Conservation (phyloP, 2,888 invertebrate genomes). For the Sturmia bella region DNA sequence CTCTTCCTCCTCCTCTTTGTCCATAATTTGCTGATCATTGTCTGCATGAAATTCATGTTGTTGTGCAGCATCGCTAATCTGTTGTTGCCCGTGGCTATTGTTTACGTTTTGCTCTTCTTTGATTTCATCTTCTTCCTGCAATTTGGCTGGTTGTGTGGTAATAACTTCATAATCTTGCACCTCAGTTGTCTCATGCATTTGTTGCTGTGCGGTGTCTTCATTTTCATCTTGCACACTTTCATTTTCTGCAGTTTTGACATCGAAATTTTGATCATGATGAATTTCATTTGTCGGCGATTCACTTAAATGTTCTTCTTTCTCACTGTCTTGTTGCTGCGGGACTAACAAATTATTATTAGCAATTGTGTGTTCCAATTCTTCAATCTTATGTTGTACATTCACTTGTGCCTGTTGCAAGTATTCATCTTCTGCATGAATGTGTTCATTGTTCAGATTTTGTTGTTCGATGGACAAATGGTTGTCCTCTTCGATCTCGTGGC, state of each 20-base stretch:
- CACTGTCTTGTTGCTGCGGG: conserved; percentile 24
- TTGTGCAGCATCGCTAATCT: neutral
- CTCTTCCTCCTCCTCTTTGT: too few species aligned
- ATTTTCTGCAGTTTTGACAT: conserved; percentile 54
- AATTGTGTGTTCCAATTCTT: conserved; percentile 25
- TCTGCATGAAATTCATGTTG: conserved; percentile 3
- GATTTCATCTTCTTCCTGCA: conserved; percentile 26
- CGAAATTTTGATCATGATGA: conserved; percentile 36
- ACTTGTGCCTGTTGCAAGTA: neutral
- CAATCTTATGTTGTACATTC: conserved; percentile 2
- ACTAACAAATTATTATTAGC: too few species aligned
- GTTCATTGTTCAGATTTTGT: conserved; percentile 2
- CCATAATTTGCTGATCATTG: conserved; percentile 9
- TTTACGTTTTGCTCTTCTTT: conserved; percentile 7
- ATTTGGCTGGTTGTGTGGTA: conserved; percentile 55
- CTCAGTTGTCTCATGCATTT: conserved; percentile 42
- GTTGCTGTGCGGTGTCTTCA: conserved; percentile 49
- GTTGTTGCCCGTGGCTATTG: conserved; percentile 42
- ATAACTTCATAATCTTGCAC: conserved; percentile 55
- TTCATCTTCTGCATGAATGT: neutral
- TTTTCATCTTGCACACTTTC: conserved; percentile 63
- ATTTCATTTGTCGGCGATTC: conserved; percentile 56
- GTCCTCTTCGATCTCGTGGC: neutral
- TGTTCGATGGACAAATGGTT: neutral
- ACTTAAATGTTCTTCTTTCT: conserved; percentile 41